Conservation (phyloP, 1,140 invertebrate species). For the Drosophila navojoa region DNA sequence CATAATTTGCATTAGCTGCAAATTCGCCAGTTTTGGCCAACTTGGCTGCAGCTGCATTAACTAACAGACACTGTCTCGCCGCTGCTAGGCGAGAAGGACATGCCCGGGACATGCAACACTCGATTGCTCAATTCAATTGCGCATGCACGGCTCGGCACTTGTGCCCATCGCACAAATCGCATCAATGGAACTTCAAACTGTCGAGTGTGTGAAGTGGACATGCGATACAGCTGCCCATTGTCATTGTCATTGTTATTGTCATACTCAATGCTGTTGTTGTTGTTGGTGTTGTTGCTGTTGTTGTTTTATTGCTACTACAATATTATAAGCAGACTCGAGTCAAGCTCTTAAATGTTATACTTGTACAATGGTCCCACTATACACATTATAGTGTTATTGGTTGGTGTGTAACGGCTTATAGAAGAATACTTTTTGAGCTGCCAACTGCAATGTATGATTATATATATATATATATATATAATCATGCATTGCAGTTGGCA, state of each 20-base stretch:
- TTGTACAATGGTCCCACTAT: not conserved
- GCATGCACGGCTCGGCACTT: slow-evolving; percentile 1
- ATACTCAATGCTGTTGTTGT: slow-evolving; percentile 1
- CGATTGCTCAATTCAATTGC: slow-evolving; percentile 20
- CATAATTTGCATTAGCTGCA: slow-evolving; percentile 50
- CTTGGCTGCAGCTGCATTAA: slow-evolving; percentile 2
- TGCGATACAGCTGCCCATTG: slow-evolving; percentile 13
- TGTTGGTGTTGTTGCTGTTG: not conserved
- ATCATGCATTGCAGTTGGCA: no score
- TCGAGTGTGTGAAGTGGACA: slow-evolving; percentile 21
- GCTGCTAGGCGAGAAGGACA: not conserved
- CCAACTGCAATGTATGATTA: no score
- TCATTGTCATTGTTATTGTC: slow-evolving; percentile 7
- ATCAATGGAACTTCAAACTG: slow-evolving; percentile 27
- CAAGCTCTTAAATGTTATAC: slow-evolving; percentile 3
- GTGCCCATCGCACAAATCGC: slow-evolving; percentile 15
- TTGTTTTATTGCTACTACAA: slow-evolving; percentile 5
- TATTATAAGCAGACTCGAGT: slow-evolving; percentile 4
- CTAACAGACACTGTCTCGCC: not conserved
- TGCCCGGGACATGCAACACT: slow-evolving; percentile 18
- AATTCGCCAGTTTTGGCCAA: slow-evolving; percentile 26
- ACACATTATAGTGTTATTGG: not conserved
- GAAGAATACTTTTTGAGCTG: not conserved
- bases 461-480: no score
- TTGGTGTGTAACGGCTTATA: not conserved